Evolutionary conservation across 1,140 invertebrate genomes (phyloP).

Genomic region (Chionoecetes opilio): DNA sequence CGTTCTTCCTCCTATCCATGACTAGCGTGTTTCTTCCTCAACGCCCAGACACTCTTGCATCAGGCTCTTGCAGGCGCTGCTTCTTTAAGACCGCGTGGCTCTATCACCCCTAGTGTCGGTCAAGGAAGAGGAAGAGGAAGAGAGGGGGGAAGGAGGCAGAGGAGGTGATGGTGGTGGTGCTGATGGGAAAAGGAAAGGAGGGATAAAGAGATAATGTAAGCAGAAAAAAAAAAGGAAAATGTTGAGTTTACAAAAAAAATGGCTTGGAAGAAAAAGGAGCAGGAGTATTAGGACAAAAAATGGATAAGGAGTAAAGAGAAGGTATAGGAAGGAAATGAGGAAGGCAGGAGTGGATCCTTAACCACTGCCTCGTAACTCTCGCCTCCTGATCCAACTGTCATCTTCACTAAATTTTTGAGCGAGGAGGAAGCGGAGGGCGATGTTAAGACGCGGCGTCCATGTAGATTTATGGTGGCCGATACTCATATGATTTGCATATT

Average conservation of each 20-base stretch:
- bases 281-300: too few relatives aligned
- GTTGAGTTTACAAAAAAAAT: not conserved
- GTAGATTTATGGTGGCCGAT: slow-evolving; percentile 52
- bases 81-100: too few relatives aligned
- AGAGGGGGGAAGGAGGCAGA: not conserved
- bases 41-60: too few relatives aligned
- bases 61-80: not conserved
- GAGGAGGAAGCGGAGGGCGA: not conserved
- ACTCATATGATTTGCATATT: slow-evolving; percentile 55
- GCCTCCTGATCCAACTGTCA: slow-evolving; percentile 1
- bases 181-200: not conserved
- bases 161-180: not conserved
- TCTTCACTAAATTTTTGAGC: slow-evolving; percentile 16
- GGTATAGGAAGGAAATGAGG: not conserved
- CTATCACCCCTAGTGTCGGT: not conserved
- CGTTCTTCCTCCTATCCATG: too few relatives aligned
- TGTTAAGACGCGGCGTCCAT: slow-evolving; percentile 38
- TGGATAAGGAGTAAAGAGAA: not conserved
- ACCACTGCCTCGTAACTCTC: not conserved
- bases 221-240: not conserved
- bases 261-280: not conserved
- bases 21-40: too few relatives aligned
- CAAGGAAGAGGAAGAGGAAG: not conserved
- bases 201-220: not conserved
- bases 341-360: not conserved